These are phyloP conservation scores for Hypsopygia costalis DNA, from an alignment of 2,888 invertebrate genomes.

Conservation along the genomic window DNA sequence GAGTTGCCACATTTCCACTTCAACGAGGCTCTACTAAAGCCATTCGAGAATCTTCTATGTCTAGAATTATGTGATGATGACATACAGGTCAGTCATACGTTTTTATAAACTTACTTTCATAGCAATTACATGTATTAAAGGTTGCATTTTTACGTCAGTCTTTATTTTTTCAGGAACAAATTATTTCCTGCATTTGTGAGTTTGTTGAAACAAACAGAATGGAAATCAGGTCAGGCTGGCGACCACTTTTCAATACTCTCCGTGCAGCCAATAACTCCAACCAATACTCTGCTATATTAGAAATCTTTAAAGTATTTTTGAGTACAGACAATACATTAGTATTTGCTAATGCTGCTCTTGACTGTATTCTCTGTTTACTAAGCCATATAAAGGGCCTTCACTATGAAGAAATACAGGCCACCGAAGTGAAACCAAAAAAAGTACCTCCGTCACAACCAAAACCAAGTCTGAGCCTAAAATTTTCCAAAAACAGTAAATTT, in stretches of 20 bases:
- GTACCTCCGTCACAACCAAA: conserved; percentile 49
- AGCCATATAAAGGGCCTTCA: conserved; percentile 87
- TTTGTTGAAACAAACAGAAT: conserved; percentile 96
- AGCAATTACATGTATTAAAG: too few relatives aligned
- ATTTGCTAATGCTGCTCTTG: conserved; percentile 96
- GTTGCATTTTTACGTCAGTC: not conserved
- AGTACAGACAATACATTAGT: conserved; percentile 95
- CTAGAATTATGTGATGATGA: conserved; percentile 96
- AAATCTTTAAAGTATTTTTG: conserved; percentile 96
- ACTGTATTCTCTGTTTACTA: conserved; percentile 94
- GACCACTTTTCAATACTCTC: conserved; percentile 96
- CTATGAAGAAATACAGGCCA: conserved; percentile 72
- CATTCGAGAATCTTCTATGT: conserved; percentile 96
- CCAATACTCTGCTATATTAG: conserved; percentile 87
- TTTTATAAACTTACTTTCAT: not conserved
- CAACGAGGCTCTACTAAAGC: conserved; percentile 96
- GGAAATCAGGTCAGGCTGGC: conserved; percentile 97
- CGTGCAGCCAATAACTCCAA: conserved; percentile 90
- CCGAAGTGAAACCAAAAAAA: conserved; percentile 67
- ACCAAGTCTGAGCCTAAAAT: conserved; percentile 62
- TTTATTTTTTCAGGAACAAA: conserved; percentile 84
- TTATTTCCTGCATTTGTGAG: conserved; percentile 96
- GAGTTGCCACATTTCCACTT: conserved; percentile 97
- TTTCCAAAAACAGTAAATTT: conserved; percentile 71
- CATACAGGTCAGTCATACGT: conserved; percentile 84